phyloP scores from a whole-genome alignment of 2,888 invertebrate genomes.

The Sphaerophoria rueppellii region DNA sequence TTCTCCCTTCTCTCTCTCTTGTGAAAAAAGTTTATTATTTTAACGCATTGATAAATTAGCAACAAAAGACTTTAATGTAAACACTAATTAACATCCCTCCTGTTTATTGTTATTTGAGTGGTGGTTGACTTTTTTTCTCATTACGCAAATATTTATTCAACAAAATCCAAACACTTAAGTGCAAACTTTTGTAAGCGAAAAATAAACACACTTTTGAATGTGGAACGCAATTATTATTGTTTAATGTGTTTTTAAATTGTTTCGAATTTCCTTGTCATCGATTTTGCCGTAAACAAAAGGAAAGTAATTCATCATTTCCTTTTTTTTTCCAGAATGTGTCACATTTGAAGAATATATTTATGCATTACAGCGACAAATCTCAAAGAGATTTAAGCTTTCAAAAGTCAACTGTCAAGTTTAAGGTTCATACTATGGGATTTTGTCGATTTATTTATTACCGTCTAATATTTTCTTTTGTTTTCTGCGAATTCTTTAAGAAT shows the following conservation, averaged over 20 bases:
- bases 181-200: not conserved
- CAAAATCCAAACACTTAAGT: too few relatives aligned
- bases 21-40: not conserved
- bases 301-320: not conserved
- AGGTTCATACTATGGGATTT: not conserved
- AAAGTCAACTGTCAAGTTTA: constrained; percentile 17
- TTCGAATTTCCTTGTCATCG: not conserved
- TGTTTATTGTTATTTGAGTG: not conserved
- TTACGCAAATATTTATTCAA: constrained; percentile 14
- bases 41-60: constrained; percentile 21
- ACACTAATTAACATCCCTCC: not conserved
- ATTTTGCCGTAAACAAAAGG: not conserved
- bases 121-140: constrained; percentile 1
- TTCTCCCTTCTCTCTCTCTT: too few relatives aligned
- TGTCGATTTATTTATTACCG: not conserved
- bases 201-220: too few relatives aligned
- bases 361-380: not conserved
- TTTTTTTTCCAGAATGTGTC: constrained; percentile 4
- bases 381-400: not conserved
- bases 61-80: constrained; percentile 23
- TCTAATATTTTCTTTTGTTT: not conserved
- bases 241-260: constrained; percentile 8
- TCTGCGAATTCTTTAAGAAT: not conserved
- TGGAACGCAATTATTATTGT: not conserved
- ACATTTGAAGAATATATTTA: not conserved